Conservation (phyloP, 2,113 vertebrate genomes). For the Lasiurus cinereus region DNA sequence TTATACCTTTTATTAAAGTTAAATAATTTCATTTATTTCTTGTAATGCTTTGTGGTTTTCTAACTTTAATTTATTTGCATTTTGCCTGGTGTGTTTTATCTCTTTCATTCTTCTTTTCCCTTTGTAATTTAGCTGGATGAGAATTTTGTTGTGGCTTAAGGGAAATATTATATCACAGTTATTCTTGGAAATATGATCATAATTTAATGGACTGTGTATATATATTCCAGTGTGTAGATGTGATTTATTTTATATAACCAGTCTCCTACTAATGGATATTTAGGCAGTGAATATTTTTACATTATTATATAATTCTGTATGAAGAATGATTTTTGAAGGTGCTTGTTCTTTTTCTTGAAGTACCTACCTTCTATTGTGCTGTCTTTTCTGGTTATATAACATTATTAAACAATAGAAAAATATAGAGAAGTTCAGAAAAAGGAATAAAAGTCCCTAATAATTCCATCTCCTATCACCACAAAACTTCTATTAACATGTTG, state of each 20-base stretch:
- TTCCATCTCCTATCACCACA: background rate
- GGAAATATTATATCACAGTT: slow-evolving; percentile 22
- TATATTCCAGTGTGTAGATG: slow-evolving; percentile 4
- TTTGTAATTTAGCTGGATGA: slow-evolving; percentile 43
- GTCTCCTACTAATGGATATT: background rate
- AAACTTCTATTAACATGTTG: background rate
- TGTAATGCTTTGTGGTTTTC: background rate
- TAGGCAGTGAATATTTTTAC: slow-evolving; percentile 48
- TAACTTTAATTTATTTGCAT: background rate
- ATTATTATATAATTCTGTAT: background rate
- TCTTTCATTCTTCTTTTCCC: background rate
- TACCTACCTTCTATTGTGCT: background rate
- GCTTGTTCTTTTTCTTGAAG: background rate
- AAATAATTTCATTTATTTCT: background rate
- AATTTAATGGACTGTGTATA: background rate
- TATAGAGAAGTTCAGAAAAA: background rate
- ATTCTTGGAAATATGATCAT: slow-evolving; percentile 20
- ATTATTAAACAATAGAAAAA: background rate
- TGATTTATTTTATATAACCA: slow-evolving; percentile 12
- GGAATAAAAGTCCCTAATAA: background rate
- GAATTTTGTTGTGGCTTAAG: slow-evolving; percentile 3
- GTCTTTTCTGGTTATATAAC: slow-evolving; percentile 34
- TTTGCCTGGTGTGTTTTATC: background rate
- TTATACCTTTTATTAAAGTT: background rate
- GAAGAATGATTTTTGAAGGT: slow-evolving; percentile 10